Percentiles rank a stretch among this genome's conserved stretches.
phyloP scores from a whole-genome alignment of 2,113 vertebrate species.

The Dermatemys mawii region DNA sequence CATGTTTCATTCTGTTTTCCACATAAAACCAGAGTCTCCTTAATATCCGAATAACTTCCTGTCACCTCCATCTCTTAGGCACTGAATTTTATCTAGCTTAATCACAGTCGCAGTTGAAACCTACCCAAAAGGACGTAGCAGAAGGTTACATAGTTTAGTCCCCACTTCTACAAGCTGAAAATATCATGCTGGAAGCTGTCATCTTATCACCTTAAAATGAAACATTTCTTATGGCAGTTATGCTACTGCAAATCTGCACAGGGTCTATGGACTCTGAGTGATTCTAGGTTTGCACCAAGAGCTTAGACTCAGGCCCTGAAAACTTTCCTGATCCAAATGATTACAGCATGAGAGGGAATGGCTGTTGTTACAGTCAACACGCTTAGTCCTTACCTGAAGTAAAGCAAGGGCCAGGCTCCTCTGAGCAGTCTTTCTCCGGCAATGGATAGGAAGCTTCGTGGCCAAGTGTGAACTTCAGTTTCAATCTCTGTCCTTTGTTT shows the following conservation, averaged over 20 bases:
- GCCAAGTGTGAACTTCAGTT: not conserved
- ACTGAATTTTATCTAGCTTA: not conserved
- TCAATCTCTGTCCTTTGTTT: slow-evolving; percentile 23
- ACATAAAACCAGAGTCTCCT: not conserved
- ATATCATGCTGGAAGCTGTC: not conserved
- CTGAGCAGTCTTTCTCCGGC: not conserved
- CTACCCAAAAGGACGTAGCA: not conserved
- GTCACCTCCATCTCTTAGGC: rapidly evolving
- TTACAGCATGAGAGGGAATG: rapidly evolving
- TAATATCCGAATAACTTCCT: rapidly evolving
- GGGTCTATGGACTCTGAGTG: rapidly evolving
- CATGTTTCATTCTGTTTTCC: not conserved
- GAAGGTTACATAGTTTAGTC: not conserved
- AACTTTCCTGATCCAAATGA: not conserved
- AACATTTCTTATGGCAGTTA: rapidly evolving
- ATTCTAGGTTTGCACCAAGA: not conserved
- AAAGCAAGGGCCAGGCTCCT: not conserved
- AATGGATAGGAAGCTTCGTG: not conserved
- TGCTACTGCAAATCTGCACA: not conserved
- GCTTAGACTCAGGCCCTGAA: not conserved
- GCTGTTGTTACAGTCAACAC: rapidly evolving
- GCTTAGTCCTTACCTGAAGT: slow-evolving; percentile 26
- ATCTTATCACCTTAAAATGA: not conserved
- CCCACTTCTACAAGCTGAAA: not conserved
- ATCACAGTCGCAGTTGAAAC: not conserved